These are phyloP conservation scores for Hemicentrotus pulcherrimus DNA, from an alignment of 35 echinoderm and acorn worm species.

Conservation along the genomic window DNA sequence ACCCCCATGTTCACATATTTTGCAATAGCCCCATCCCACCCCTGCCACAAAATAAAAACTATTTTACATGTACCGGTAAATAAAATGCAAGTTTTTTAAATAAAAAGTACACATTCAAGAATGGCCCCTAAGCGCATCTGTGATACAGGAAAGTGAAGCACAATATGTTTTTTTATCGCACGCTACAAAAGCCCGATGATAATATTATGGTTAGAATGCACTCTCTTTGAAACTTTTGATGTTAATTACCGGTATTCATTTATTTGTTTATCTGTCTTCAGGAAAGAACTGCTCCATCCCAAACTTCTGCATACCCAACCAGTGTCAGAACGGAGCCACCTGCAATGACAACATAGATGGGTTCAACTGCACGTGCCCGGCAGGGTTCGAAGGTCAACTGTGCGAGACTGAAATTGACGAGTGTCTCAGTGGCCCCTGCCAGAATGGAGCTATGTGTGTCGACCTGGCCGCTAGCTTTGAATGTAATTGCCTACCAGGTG, in stretches of 20 bases:
- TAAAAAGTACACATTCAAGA: background rate
- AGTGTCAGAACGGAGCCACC: slow-evolving; percentile 71
- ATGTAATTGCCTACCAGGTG: slow-evolving; percentile 78
- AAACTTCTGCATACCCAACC: slow-evolving; percentile 87
- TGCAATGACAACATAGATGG: slow-evolving; percentile 82
- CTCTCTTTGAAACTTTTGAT: background rate
- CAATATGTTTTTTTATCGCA: too few relatives aligned
- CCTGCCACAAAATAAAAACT: too few relatives aligned
- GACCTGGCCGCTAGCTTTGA: slow-evolving; percentile 73
- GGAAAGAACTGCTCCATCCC: slow-evolving; percentile 96
- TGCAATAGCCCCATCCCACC: too few relatives aligned
- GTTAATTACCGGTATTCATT: background rate
- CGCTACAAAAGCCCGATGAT: too few relatives aligned
- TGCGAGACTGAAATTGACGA: slow-evolving; percentile 81
- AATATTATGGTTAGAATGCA: background rate
- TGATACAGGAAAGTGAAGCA: too few relatives aligned
- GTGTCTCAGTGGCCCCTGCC: slow-evolving; percentile 74
- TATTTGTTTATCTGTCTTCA: slow-evolving; percentile 9
- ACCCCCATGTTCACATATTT: too few relatives aligned
- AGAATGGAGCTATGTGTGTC: slow-evolving; percentile 66
- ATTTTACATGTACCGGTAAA: too few relatives aligned
- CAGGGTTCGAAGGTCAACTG: slow-evolving; percentile 61
- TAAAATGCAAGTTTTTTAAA: too few relatives aligned
- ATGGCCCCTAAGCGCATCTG: background rate
- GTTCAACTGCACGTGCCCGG: slow-evolving; percentile 83